phyloP scores from a whole-genome alignment of 64 coral and sea anemone species.

The Actinia equina region DNA sequence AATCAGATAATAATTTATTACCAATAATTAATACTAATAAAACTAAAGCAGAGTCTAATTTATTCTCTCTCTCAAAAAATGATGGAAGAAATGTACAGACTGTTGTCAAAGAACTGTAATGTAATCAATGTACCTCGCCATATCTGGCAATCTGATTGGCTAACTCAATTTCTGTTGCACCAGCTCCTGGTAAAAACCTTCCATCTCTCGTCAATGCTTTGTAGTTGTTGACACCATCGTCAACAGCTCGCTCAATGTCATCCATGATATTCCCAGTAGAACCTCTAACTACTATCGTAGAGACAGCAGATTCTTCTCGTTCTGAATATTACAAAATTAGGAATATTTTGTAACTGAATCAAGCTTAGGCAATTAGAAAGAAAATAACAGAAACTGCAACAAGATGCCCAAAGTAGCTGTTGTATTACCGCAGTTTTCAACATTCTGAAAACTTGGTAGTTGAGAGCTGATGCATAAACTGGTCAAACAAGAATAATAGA shows the following conservation, averaged over 20 bases:
- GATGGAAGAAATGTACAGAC: too few species aligned
- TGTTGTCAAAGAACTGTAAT: too few species aligned
- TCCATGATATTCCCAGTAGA: conserved; percentile 99
- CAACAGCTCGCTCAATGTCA: conserved; percentile 88
- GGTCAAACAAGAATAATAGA: too few species aligned
- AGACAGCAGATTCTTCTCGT: conserved; percentile 84
- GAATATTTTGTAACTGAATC: not conserved
- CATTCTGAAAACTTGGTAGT: too few species aligned
- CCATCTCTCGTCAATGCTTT: conserved; percentile 79
- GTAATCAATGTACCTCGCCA: conserved; percentile 62
- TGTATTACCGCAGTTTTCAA: too few species aligned
- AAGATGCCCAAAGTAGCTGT: too few species aligned
- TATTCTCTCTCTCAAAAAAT: too few species aligned
- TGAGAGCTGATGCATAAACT: too few species aligned
- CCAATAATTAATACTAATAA: too few species aligned
- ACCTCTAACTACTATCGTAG: conserved; percentile 84
- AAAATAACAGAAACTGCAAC: too few species aligned
- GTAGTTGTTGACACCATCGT: conserved; percentile 97
- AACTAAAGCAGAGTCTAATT: too few species aligned
- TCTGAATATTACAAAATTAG: conserved; percentile 26
- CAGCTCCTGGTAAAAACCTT: conserved; percentile 90
- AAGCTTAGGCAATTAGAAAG: too few species aligned
- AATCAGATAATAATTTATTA: not conserved
- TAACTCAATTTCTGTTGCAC: conserved; percentile 95
- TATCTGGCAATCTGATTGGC: conserved; percentile 85